A percentile compares a stretch with the other conserved stretches of the same genome.
phyloP scores from a whole-genome alignment of 2,888 invertebrate species.

The Sarcophaga carnaria region DNA sequence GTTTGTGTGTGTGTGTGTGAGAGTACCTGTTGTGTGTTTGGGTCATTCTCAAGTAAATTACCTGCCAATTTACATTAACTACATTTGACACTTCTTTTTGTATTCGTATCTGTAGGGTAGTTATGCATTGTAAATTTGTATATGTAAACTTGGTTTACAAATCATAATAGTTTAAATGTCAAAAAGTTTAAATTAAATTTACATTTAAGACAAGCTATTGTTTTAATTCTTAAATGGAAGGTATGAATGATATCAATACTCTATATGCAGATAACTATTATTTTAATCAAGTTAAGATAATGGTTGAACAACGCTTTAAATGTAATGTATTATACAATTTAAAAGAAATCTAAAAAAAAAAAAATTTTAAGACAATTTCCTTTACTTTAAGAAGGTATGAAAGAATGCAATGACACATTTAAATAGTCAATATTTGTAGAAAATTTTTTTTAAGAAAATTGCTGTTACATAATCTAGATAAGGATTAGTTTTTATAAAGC shows the following conservation, averaged over 20 bases:
- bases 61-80: constrained; percentile 67
- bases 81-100: constrained; percentile 66
- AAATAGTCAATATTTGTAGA: no score
- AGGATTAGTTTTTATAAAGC: no score
- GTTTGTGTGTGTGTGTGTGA: neutral
- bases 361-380: no score
- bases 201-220: constrained; percentile 4
- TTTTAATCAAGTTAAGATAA: neutral
- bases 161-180: constrained; percentile 29
- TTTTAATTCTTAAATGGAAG: neutral
- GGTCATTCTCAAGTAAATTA: constrained; percentile 66
- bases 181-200: constrained; percentile 40
- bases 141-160: neutral
- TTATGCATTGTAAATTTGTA: constrained; percentile 20
- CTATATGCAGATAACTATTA: neutral
- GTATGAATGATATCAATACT: neutral
- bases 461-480: no score
- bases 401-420: no score
- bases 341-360: no score
- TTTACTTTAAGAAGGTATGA: no score
- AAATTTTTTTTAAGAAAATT: no score
- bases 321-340: no score
- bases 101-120: constrained; percentile 20
- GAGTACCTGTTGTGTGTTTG: constrained; percentile 9
- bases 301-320: no score